Conservation (phyloP, 2,797 vertebrate species). For the Borostomias antarcticus region DNA sequence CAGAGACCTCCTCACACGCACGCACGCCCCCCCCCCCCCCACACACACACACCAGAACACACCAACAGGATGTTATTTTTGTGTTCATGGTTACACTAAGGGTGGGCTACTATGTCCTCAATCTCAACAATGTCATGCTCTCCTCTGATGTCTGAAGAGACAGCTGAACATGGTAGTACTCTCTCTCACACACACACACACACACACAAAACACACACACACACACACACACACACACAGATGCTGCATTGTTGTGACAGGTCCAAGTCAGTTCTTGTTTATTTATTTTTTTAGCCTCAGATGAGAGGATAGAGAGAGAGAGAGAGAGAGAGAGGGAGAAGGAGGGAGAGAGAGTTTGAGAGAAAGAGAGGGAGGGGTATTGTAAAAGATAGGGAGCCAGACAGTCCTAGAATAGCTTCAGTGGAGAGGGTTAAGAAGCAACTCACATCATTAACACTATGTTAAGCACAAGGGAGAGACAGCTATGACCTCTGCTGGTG, state of each 20-base stretch:
- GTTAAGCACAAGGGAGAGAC: constrained; percentile 48
- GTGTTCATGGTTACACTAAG: constrained; percentile 59
- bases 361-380: constrained; percentile 24
- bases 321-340: not conserved
- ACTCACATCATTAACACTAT: constrained; percentile 65
- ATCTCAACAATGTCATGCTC: constrained; percentile 25
- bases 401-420: constrained; percentile 32
- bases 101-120: constrained; percentile 51
- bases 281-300: constrained; percentile 65
- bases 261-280: constrained; percentile 67
- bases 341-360: not conserved
- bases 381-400: too few relatives aligned
- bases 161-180: not conserved
- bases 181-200: constrained; percentile 9
- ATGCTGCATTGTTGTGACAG: constrained; percentile 66
- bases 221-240: constrained; percentile 35
- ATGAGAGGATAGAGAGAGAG: constrained; percentile 34
- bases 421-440: constrained; percentile 62
- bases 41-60: constrained; percentile 10
- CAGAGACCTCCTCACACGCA: not conserved
- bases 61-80: not conserved
- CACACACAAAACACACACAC: not conserved
- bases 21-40: not conserved
- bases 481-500: constrained; percentile 60
- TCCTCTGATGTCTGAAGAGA: constrained; percentile 43